Conservation (phyloP, 1,140 invertebrate species). For the Bathynomus jamesi region DNA sequence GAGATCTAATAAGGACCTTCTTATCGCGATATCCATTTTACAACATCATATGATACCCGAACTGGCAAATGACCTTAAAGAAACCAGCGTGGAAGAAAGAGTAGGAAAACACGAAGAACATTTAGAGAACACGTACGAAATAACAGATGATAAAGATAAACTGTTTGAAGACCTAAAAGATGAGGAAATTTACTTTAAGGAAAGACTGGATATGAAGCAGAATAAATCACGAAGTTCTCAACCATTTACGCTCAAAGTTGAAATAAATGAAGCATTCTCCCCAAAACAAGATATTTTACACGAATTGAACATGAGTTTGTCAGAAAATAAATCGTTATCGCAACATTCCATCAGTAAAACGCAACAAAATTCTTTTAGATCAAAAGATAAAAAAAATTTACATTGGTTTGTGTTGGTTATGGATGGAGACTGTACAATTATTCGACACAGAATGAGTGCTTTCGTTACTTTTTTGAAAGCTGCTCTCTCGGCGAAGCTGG, state of each 20-base stretch:
- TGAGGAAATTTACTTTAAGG: no score
- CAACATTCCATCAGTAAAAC: no score
- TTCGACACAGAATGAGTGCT: constrained; percentile 30
- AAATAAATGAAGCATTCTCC: neutral
- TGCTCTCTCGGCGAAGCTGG: constrained; percentile 23
- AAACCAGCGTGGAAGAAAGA: no score
- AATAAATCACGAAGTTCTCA: no score
- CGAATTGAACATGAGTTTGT: neutral
- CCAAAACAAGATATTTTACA: neutral
- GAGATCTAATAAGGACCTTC: constrained; percentile 20
- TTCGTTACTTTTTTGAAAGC: constrained; percentile 35
- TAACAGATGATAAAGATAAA: no score
- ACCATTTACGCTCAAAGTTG: neutral
- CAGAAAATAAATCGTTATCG: neutral
- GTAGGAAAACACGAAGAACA: no score
- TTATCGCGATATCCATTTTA: constrained; percentile 32
- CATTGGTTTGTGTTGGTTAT: constrained; percentile 34
- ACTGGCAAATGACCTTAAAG: neutral
- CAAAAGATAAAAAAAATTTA: neutral
- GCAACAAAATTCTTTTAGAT: no score
- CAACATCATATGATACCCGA: constrained; percentile 26
- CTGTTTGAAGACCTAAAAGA: no score
- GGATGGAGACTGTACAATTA: constrained; percentile 33
- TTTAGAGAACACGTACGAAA: no score
- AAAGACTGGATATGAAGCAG: no score